These are phyloP conservation scores for Acanthiza pusilla DNA, from an alignment of 2,797 vertebrate species.

Conservation along the genomic window DNA sequence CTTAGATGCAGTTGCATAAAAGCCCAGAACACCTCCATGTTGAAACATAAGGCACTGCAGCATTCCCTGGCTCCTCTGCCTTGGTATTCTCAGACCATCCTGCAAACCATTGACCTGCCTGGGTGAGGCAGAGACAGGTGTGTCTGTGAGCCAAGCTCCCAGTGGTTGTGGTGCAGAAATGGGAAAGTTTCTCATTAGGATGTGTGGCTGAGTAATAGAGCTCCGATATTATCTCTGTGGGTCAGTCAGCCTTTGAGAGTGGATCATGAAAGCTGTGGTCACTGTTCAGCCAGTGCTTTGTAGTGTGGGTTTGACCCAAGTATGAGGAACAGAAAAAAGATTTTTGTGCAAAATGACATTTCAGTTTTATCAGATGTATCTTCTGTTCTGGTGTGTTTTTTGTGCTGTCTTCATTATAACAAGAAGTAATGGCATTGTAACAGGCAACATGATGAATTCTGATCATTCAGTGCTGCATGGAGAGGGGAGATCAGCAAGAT, in stretches of 20 bases:
- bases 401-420: not conserved
- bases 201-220: conserved; percentile 1
- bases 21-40: not conserved
- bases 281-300: not conserved
- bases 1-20: conserved; percentile 48
- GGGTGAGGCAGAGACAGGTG: conserved; percentile 36
- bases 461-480: not conserved
- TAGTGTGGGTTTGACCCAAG: not conserved
- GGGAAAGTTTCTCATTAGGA: conserved; percentile 39
- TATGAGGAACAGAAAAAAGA: not conserved
- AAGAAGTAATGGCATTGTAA: not conserved
- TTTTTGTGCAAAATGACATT: not conserved
- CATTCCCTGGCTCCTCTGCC: not conserved
- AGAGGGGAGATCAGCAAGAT: not conserved
- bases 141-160: conserved; percentile 7
- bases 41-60: not conserved
- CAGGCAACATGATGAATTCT: not conserved
- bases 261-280: not conserved
- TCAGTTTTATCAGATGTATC: not conserved
- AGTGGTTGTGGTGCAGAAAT: not conserved
- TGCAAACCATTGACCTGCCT: not conserved
- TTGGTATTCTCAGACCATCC: not conserved
- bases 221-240: not conserved
- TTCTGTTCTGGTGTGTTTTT: not conserved
- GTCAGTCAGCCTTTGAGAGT: not conserved